Evolutionary conservation across 1,140 invertebrate genomes (phyloP), one percentile per base, ranked within the genome.

Genomic region (Monochamus saltuarius): DNA sequence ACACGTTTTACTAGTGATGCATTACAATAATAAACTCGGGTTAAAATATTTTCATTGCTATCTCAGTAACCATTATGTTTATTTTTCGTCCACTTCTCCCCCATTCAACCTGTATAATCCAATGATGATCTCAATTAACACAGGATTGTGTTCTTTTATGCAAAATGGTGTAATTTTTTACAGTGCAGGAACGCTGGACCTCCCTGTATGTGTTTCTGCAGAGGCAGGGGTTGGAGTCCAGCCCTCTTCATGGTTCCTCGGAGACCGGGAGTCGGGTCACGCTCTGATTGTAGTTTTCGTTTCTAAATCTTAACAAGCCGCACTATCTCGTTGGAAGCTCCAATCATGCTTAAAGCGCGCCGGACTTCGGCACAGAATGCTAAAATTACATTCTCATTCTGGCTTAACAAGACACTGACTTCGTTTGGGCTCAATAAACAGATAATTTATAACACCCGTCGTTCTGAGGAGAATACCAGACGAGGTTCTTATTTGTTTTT

Each of bases 241-340:
- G 13, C 16, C 50, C 37, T 29, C 38, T 50, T 40, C 47, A 59
- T 51, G 13, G 47, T 35, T 17, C 56, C 56, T 39, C 36, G 8
- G 49, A 51, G 61, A 53, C 50, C 14, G 47, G 38, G 22, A 66
- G 64, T 66, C 62, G 17, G 45, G 61, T 67, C 65, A 67, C 65
- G 65, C 65, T 64, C 55, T 58, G 65, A 67, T 67, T 67, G 62
- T 67, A 67, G 65, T 59, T 64, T 66, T 64, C 62, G 40, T 64
- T 64, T 64, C 62, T 60, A 61, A 64, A 67, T 67, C 65, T 67
- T 61, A 67, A 67, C 65, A 67, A 67, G 58, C 55, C 52, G 36
- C 58, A 59, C 61, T 57, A 60, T 64, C 59, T 64, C 40, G 49
- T 46, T 17, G 29, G 54, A 58, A 65, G 63, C 61, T 62, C 61